Evolutionary conservation across 37 sponge, comb jelly and placozoan species (phyloP).

Genomic region (Chondrilla cf. caribensis): DNA sequence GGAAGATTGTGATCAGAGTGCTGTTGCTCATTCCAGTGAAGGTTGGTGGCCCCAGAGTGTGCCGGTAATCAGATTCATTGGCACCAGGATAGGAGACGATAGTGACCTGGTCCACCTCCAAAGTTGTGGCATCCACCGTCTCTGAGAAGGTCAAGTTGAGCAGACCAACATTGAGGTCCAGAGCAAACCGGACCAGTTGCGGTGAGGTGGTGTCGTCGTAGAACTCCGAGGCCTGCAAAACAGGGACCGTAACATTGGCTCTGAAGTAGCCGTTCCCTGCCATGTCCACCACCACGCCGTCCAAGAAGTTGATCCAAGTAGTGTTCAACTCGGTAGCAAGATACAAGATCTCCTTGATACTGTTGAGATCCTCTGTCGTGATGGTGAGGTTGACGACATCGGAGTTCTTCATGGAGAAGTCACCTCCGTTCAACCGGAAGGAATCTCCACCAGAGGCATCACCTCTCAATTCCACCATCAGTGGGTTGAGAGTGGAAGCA

Average conservation of each 20-base stretch:
- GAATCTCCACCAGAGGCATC: constrained; percentile 18
- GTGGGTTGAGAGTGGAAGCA: constrained; percentile 52
- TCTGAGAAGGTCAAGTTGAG: constrained; percentile 78
- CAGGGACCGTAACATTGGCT: not conserved
- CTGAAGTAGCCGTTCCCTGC: constrained; percentile 26
- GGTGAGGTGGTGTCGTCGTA: constrained; percentile 67
- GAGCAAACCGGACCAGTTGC: constrained; percentile 42
- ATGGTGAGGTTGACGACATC: constrained; percentile 54
- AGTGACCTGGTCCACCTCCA: constrained; percentile 46
- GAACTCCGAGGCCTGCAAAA: constrained; percentile 44
- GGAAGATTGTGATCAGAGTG: constrained; percentile 42
- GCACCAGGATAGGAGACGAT: constrained; percentile 31
- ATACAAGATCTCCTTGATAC: constrained; percentile 55
- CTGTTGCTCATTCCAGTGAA: constrained; percentile 38
- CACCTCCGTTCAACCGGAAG: constrained; percentile 52
- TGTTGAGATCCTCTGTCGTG: constrained; percentile 63
- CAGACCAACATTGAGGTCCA: constrained; percentile 62
- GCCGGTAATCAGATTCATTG: constrained; percentile 21
- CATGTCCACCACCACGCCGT: constrained; percentile 59
- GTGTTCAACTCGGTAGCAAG: constrained; percentile 62
- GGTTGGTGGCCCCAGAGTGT: constrained; percentile 31
- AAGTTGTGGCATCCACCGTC: constrained; percentile 77
- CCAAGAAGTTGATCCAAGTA: constrained; percentile 47
- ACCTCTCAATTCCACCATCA: constrained; percentile 38
- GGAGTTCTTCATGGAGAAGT: constrained; percentile 39